Conservation (phyloP, 2,113 vertebrate genomes). For the Notechis scutatus region DNA sequence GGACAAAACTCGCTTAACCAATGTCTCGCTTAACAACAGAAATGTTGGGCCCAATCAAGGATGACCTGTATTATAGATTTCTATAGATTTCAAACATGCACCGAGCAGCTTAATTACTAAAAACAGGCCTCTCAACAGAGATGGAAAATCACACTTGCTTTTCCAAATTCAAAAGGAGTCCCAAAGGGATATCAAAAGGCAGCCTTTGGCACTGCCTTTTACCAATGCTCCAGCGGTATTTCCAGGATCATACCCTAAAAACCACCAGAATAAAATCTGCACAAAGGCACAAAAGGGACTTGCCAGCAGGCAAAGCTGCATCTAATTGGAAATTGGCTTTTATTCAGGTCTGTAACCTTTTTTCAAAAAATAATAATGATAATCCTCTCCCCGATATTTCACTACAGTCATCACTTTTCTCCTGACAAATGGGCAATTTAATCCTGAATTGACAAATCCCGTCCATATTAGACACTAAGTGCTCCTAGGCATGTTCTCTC, state of each 20-base stretch:
- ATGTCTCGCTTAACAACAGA: neutral
- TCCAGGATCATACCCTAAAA: neutral
- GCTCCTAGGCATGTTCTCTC: constrained; percentile 21
- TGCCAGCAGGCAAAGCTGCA: neutral
- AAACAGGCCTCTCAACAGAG: neutral
- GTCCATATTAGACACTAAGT: neutral
- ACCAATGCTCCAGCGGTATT: neutral
- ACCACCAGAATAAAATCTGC: neutral
- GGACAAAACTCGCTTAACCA: neutral
- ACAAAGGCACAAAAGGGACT: neutral
- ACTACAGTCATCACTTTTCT: constrained; percentile 46
- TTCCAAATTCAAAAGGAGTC: neutral
- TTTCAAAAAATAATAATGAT: constrained; percentile 1
- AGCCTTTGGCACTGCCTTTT: neutral
- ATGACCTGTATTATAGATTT: neutral
- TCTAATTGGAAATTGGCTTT: constrained; percentile 45
- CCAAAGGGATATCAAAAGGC: neutral
- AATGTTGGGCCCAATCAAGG: neutral
- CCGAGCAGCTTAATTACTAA: neutral
- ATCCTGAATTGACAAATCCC: constrained; percentile 17
- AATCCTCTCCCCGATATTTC: constrained; percentile 36
- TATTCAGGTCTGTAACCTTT: constrained; percentile 34
- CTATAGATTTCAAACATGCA: neutral
- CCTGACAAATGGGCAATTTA: constrained; percentile 39
- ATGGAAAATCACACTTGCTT: neutral